Evolutionary conservation across 2,113 vertebrate genomes (phyloP).

Genomic region (Sciurus niger): DNA sequence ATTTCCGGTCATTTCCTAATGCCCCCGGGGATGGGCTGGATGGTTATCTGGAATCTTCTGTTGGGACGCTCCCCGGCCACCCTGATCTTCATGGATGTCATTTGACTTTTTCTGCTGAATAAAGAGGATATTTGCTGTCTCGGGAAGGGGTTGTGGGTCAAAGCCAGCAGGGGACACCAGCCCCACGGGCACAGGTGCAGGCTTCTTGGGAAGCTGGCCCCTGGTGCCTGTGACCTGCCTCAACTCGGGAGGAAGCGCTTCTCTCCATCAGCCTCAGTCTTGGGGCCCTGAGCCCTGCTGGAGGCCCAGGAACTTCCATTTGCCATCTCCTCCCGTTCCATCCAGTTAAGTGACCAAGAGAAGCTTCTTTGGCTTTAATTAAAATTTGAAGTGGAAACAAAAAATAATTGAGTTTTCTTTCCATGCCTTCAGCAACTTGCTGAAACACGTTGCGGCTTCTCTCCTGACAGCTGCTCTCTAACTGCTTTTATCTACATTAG

Average conservation of each 20-base stretch:
- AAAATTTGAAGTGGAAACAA: neutral
- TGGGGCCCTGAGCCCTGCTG: neutral
- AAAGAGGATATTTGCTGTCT: neutral
- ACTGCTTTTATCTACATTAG: neutral
- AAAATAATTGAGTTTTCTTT: neutral
- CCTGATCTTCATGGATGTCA: neutral
- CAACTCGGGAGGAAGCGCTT: fast-evolving
- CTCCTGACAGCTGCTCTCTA: too few species aligned
- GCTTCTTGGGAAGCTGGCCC: neutral
- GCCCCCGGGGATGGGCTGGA: neutral
- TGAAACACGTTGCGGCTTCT: neutral
- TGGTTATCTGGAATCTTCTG: neutral
- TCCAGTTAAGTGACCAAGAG: neutral
- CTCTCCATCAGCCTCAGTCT: too few species aligned
- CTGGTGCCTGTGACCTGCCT: neutral
- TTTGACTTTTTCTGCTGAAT: neutral
- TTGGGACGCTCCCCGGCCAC: neutral
- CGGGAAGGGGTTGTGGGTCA: neutral
- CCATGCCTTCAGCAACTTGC: neutral
- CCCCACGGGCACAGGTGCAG: neutral
- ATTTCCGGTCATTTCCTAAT: neutral
- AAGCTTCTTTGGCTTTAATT: neutral
- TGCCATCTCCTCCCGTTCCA: neutral
- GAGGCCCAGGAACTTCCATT: neutral
- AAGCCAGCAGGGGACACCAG: neutral